Evolutionary conservation across 2,888 invertebrate species (phyloP).

Genomic region (Harpagoxenus sublaevis): DNA sequence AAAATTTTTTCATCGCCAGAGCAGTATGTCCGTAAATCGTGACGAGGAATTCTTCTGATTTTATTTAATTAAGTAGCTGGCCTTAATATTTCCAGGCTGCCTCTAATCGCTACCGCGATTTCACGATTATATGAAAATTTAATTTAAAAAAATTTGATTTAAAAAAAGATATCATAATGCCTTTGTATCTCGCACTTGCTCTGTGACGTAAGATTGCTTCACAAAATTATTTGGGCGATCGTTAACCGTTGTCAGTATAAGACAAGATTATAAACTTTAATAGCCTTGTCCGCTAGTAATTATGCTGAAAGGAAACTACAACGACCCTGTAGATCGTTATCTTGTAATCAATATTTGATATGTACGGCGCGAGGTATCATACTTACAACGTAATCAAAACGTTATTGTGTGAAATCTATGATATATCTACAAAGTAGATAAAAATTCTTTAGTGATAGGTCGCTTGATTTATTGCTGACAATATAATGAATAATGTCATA

Average conservation of each 20-base stretch:
- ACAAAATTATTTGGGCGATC: not conserved
- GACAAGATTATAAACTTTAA: not conserved
- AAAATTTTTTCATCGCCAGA: not conserved
- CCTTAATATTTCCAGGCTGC: not conserved
- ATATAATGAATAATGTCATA: not conserved
- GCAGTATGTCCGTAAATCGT: not conserved
- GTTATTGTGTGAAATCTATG: not conserved
- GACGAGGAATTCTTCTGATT: not conserved
- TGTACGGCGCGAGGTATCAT: not conserved
- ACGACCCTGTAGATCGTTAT: not conserved
- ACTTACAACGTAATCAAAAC: not conserved
- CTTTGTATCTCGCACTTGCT: not conserved
- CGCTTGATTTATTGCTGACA: not conserved
- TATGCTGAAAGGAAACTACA: too few relatives aligned
- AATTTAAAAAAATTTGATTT: not conserved
- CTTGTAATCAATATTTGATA: conserved; percentile 3
- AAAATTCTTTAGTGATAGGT: not conserved
- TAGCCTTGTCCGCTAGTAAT: not conserved
- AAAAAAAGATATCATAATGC: not conserved
- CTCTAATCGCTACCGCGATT: not conserved
- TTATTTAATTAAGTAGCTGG: not conserved
- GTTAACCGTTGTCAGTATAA: not conserved
- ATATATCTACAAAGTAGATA: not conserved
- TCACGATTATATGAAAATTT: not conserved
- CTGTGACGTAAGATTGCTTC: not conserved